phyloP scores from a whole-genome alignment of 35 echinoderm and acorn worm genomes.

The Diadema setosum region DNA sequence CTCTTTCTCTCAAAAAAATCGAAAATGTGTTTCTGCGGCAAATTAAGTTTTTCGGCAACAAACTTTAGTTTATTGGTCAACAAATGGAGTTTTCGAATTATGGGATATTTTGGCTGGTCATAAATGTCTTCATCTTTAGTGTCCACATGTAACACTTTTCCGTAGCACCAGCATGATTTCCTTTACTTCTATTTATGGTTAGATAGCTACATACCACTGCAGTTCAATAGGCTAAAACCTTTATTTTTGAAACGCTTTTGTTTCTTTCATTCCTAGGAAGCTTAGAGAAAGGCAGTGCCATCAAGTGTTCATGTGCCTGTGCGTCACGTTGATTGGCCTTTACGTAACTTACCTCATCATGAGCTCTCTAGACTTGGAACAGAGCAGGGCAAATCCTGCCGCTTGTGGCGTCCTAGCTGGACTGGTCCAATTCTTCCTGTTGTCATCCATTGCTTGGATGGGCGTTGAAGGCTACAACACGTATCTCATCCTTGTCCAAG shows the following conservation, averaged over 20 bases:
- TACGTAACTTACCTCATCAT: neutral
- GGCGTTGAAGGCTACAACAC: slow-evolving; percentile 60
- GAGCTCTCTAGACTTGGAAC: neutral
- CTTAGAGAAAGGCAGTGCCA: neutral
- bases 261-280: neutral
- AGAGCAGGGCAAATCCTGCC: neutral
- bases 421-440: slow-evolving; percentile 68
- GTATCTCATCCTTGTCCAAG: slow-evolving; percentile 49
- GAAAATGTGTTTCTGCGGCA: too few relatives aligned
- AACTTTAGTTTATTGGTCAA: too few relatives aligned
- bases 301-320: neutral
- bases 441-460: slow-evolving; percentile 68
- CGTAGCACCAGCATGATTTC: neutral
- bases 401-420: slow-evolving; percentile 36
- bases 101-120: neutral
- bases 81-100: neutral
- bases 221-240: neutral
- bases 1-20: too few relatives aligned
- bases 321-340: neutral
- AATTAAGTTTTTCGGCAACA: too few relatives aligned
- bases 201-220: neutral
- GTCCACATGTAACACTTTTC: neutral
- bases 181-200: neutral
- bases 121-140: neutral
- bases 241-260: neutral